These are phyloP conservation scores for Oryzias celebensis DNA, from an alignment of 2,113 vertebrate genomes.

Conservation along the genomic window DNA sequence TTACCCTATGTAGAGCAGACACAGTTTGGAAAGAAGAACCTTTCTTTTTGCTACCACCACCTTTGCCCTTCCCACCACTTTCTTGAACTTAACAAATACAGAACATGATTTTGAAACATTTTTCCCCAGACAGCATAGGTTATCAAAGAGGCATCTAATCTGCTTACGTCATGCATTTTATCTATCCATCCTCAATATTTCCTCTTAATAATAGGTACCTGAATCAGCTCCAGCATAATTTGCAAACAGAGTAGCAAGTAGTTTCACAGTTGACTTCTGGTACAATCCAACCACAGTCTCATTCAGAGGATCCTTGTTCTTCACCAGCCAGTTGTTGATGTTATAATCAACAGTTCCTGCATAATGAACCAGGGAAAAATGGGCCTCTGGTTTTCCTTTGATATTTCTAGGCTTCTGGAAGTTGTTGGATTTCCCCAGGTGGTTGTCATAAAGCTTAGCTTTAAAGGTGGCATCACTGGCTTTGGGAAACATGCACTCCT, in stretches of 20 bases:
- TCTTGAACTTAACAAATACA: conserved; percentile 19
- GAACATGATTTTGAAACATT: neutral
- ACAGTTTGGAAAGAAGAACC: conserved; percentile 59
- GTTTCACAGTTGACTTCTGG: conserved; percentile 83
- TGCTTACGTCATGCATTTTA: neutral
- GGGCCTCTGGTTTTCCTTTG: conserved; percentile 84
- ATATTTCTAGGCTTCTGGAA: conserved; percentile 83
- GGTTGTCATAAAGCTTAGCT: conserved; percentile 82
- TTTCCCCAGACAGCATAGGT: neutral
- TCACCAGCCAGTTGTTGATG: conserved; percentile 85
- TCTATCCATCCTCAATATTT: neutral
- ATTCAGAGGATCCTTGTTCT: conserved; percentile 86
- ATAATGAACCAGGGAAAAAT: conserved; percentile 83
- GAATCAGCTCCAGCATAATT: conserved; percentile 79
- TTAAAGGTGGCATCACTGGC: conserved; percentile 77
- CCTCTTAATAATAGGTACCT: conserved; percentile 63
- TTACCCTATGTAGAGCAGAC: conserved; percentile 88
- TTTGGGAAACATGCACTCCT: conserved; percentile 81
- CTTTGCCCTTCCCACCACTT: conserved; percentile 17
- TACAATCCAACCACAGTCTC: conserved; percentile 85
- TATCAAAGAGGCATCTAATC: neutral
- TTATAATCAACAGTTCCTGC: conserved; percentile 90
- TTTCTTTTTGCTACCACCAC: conserved; percentile 82
- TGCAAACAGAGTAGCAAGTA: conserved; percentile 78
- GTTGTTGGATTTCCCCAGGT: conserved; percentile 78